Evolutionary conservation across 23 tunicate genomes (phyloP), one percentile per base, ranked within the genome.

Genomic region (Trididemnum nubilum): DNA sequence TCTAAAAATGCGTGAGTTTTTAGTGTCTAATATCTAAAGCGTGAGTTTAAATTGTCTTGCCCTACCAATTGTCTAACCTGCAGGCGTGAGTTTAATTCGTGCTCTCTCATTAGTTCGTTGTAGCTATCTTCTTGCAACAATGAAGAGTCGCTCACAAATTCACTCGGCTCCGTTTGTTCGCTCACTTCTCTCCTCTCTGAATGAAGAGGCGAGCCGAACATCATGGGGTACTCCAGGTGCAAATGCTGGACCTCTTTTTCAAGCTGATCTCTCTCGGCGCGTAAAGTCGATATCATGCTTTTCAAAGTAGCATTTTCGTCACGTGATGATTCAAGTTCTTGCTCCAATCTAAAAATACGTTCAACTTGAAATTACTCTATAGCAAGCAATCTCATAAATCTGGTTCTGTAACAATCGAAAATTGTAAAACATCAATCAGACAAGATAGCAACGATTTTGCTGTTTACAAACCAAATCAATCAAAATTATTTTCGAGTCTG

Each of bases 231-330:
- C 9, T 73, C 58, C 2, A 22, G 58, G 1, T 80, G 84, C 61
- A 80, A 25, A 2, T 66, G 59, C 75, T 9, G 71, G 1, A 80
- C 63, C 65, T 80, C 84, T 33, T 38, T 37, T 40, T 65, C 75
- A 1, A 80, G 75, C 26, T 80, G 51, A 29, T 64, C 63, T 65
- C 54, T 64, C 39, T 80, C 84, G 23, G 65, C 37, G 3, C 75
- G 12, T 7, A 65, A 30, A 3, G 37, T 35, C 22, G 63, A 23
- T 22, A 80, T 26, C 74, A 65, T 31, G 34, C 39, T 39, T 0
- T 36, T 31, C 5, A 66, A 29, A 4, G 34, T 31, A 35, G 59
- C 36, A 65, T 25, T 31, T 25, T 65, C 35, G 1, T 65, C 61
- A 23, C 54, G 60, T 36, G 51, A 19, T 18, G 26, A 2, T 15